Percentiles rank a stretch among this genome's conserved stretches.
Evolutionary conservation across 2,113 vertebrate genomes (phyloP).

Genomic region (Edolisoma coerulescens): DNA sequence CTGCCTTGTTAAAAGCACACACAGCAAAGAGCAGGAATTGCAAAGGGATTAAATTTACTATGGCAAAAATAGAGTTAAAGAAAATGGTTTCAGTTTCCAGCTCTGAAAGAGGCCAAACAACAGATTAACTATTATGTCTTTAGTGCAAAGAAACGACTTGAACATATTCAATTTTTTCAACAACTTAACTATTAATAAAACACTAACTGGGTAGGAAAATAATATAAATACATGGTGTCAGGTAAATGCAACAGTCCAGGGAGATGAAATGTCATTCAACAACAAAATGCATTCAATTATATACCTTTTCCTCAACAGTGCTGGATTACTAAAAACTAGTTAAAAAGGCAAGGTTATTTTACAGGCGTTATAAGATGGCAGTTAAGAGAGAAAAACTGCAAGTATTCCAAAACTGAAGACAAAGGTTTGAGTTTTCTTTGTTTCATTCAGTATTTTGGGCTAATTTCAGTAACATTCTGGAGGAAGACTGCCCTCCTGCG

Average conservation of each 20-base stretch:
- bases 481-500: slow-evolving; percentile 73
- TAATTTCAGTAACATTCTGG: neutral
- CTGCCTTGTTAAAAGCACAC: neutral
- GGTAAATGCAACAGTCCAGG: neutral
- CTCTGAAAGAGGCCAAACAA: neutral
- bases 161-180: neutral
- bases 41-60: neutral
- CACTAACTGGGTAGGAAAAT: neutral
- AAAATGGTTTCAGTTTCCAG: neutral
- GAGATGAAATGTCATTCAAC: neutral
- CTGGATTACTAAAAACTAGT: neutral
- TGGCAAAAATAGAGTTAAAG: neutral
- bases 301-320: neutral
- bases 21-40: neutral
- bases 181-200: neutral
- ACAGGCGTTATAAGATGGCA: neutral
- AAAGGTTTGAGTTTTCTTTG: slow-evolving; percentile 55
- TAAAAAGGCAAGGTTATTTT: neutral
- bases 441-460: slow-evolving; percentile 8
- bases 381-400: neutral
- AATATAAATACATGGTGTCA: neutral
- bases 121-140: neutral
- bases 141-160: neutral
- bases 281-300: neutral
- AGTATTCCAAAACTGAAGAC: neutral